Evolutionary conservation across 1,140 invertebrate species (phyloP).

Genomic region (Apocrypta bakeri): DNA sequence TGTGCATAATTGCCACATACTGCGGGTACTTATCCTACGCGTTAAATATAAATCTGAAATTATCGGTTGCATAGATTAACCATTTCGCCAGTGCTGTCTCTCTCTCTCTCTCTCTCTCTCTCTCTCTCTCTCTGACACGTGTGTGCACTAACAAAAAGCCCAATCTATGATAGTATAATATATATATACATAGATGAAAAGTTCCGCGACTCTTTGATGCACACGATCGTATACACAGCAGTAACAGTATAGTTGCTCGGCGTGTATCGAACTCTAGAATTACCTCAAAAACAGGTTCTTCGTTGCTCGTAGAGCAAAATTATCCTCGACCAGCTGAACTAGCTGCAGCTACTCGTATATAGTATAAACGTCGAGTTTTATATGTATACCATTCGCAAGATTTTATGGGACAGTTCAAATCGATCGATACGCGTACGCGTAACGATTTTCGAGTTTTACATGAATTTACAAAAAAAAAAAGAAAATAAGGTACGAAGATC

Average conservation of each 20-base stretch:
- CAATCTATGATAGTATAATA: too few species aligned
- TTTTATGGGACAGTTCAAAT: neutral
- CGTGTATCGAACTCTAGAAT: conserved; percentile 32
- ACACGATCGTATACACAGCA: neutral
- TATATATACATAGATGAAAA: neutral
- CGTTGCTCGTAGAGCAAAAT: conserved; percentile 10
- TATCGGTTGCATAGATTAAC: conserved; percentile 33
- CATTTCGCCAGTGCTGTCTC: neutral
- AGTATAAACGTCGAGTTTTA: neutral
- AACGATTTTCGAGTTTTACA: neutral
- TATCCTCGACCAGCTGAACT: conserved; percentile 10
- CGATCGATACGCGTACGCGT: neutral
- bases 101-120: neutral
- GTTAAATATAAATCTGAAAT: conserved; percentile 36
- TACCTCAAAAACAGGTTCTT: conserved; percentile 40
- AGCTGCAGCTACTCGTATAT: neutral
- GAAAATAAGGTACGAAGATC: too few species aligned
- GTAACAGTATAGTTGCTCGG: neutral
- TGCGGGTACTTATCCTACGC: neutral
- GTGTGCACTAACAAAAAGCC: neutral
- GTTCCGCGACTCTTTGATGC: neutral
- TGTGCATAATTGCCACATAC: conserved; percentile 4
- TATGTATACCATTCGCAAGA: neutral
- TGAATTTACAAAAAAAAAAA: neutral
- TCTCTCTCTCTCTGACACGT: too few species aligned